phyloP scores from a whole-genome alignment of 1,140 invertebrate genomes.

The Zaprionus capensis region DNA sequence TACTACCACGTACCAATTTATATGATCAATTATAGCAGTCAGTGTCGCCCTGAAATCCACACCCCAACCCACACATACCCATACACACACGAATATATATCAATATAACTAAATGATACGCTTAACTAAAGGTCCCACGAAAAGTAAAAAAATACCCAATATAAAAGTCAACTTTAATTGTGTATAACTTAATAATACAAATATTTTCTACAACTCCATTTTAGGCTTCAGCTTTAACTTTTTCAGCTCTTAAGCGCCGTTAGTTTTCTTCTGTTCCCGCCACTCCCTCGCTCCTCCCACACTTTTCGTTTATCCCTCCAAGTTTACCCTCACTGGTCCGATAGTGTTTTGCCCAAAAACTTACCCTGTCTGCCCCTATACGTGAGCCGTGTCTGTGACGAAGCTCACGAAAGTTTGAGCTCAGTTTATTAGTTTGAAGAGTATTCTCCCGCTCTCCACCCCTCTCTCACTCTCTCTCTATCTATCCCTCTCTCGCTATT shows the following conservation, averaged over 20 bases:
- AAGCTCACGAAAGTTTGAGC: conserved; percentile 16
- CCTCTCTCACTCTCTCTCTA: background rate
- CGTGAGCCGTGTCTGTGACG: conserved; percentile 18
- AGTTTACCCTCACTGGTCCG: background rate
- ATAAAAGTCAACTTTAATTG: conserved; percentile 25
- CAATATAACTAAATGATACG: conserved; percentile 19
- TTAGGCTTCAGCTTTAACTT: conserved; percentile 44
- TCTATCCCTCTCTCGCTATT: conserved; percentile 9
- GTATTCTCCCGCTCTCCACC: conserved; percentile 3
- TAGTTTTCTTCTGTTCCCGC: conserved; percentile 13
- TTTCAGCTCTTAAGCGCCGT: conserved; percentile 29
- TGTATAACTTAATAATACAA: conserved; percentile 31
- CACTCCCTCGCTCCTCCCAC: background rate
- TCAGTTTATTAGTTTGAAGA: background rate
- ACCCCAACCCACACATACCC: background rate
- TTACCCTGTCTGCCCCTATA: background rate
- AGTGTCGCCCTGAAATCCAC: background rate
- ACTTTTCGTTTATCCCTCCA: background rate
- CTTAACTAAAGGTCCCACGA: conserved; percentile 19
- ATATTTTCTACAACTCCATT: conserved; percentile 46
- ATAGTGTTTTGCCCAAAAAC: background rate
- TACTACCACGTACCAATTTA: background rate
- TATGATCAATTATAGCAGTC: conserved; percentile 2
- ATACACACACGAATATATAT: conserved; percentile 4
- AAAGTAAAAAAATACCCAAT: conserved; percentile 11